A percentile compares a stretch with the other conserved stretches of the same genome.
phyloP scores from a whole-genome alignment of 2,113 vertebrate species.

The Martes martes region DNA sequence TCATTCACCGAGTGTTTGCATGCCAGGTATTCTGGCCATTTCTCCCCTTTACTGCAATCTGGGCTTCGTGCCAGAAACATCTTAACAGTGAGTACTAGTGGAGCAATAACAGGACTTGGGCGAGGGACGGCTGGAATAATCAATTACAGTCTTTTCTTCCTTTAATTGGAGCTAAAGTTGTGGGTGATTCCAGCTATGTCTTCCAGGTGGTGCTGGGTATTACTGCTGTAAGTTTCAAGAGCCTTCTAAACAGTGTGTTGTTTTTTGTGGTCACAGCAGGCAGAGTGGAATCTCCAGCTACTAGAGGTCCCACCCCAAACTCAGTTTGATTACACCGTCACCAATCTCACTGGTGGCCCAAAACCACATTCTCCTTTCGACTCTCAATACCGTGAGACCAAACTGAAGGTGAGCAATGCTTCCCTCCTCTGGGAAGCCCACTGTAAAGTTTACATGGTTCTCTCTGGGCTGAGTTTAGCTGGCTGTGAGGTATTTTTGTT shows the following conservation, averaged over 20 bases:
- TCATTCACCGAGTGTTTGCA: neutral
- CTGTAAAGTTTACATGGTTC: neutral
- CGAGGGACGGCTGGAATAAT: neutral
- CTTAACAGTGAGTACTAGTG: neutral
- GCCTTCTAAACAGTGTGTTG: neutral
- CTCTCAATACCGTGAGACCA: slow-evolving; percentile 82
- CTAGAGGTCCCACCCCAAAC: slow-evolving; percentile 89
- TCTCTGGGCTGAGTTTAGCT: neutral
- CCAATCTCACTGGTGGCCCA: slow-evolving; percentile 88
- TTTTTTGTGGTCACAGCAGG: slow-evolving; percentile 79
- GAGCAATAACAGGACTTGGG: neutral
- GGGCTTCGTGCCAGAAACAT: neutral
- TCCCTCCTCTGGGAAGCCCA: rapidly evolving
- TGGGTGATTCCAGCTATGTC: neutral
- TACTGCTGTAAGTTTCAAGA: neutral
- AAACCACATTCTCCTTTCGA: slow-evolving; percentile 85
- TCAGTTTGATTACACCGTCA: slow-evolving; percentile 88
- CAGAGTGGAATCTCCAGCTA: slow-evolving; percentile 87
- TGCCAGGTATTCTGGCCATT: neutral
- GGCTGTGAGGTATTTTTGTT: rapidly evolving
- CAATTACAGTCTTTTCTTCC: neutral
- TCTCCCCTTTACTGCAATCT: neutral
- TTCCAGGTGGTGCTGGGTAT: neutral
- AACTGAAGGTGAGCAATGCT: slow-evolving; percentile 76
- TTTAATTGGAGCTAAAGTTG: neutral